Percentiles rank a stretch among this genome's conserved stretches.
Evolutionary conservation across 2,888 invertebrate genomes (phyloP).

Genomic region (Chamaedrilus cognettii): DNA sequence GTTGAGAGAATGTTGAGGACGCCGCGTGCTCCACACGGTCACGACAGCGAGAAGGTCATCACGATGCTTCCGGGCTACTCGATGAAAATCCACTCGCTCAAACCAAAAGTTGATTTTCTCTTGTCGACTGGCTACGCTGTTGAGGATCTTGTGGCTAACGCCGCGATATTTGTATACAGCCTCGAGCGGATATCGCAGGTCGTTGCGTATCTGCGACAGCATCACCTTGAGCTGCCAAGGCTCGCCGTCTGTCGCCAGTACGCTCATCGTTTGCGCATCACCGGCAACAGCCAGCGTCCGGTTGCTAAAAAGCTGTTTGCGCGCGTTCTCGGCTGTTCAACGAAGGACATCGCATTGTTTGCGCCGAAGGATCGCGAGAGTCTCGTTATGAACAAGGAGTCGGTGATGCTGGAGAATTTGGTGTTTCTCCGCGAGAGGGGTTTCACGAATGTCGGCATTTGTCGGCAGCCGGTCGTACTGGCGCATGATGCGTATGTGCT

Average conservation of each 20-base stretch:
- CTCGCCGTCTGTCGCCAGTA: constrained; percentile 10
- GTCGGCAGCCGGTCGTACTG: not conserved
- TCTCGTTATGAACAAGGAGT: not conserved
- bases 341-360: not conserved
- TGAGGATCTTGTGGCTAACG: constrained; percentile 3
- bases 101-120: constrained; percentile 16
- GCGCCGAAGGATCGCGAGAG: constrained; percentile 6
- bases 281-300: not conserved
- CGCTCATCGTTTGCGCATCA: not conserved
- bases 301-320: not conserved
- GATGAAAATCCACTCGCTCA: constrained; percentile 6
- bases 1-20: not conserved
- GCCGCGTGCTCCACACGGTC: not conserved
- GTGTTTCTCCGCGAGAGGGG: not conserved
- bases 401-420: not conserved
- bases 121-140: constrained; percentile 10
- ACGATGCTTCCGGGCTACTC: not conserved
- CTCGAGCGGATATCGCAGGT: constrained; percentile 1
- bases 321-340: not conserved
- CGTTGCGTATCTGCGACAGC: constrained; percentile 1
- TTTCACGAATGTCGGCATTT: not conserved
- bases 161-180: not conserved
- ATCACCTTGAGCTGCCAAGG: constrained; percentile 2
- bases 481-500: not conserved
- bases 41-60: not conserved